Conservation (phyloP, 2,888 invertebrate species). For the Eupithecia subfuscata region DNA sequence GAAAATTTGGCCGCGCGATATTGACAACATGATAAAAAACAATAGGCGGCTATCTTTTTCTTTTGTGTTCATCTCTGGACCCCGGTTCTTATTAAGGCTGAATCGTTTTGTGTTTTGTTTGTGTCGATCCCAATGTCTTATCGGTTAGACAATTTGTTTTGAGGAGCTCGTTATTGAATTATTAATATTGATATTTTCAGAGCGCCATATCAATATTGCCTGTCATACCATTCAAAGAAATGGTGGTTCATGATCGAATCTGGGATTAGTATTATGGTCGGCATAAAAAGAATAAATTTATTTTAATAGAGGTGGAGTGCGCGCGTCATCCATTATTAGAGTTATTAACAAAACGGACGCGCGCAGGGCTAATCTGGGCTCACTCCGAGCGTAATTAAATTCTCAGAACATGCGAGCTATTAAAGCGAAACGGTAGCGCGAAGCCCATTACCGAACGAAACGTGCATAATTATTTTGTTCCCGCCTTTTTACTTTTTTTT, state of each 20-base stretch:
- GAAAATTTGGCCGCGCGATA: constrained; percentile 84
- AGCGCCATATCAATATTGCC: constrained; percentile 55
- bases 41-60: constrained; percentile 81
- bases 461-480: constrained; percentile 84
- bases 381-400: constrained; percentile 79
- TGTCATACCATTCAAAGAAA: constrained; percentile 41
- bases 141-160: constrained; percentile 83
- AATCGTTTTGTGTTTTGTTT: constrained; percentile 78
- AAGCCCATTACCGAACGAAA: constrained; percentile 82
- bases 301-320: constrained; percentile 54
- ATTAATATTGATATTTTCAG: constrained; percentile 72
- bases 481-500: constrained; percentile 71
- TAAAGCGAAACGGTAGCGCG: constrained; percentile 83
- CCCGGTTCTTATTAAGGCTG: constrained; percentile 81
- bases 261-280: constrained; percentile 54
- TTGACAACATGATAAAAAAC: constrained; percentile 84
- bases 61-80: constrained; percentile 82
- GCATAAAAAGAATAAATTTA: constrained; percentile 58
- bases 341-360: constrained; percentile 82
- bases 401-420: constrained; percentile 82
- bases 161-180: constrained; percentile 79
- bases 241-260: constrained; percentile 37
- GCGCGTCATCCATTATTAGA: constrained; percentile 79
- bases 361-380: constrained; percentile 77
- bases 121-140: constrained; percentile 73